Conservation (phyloP, 2,113 vertebrate genomes). For the Salvelinus alpinus region DNA sequence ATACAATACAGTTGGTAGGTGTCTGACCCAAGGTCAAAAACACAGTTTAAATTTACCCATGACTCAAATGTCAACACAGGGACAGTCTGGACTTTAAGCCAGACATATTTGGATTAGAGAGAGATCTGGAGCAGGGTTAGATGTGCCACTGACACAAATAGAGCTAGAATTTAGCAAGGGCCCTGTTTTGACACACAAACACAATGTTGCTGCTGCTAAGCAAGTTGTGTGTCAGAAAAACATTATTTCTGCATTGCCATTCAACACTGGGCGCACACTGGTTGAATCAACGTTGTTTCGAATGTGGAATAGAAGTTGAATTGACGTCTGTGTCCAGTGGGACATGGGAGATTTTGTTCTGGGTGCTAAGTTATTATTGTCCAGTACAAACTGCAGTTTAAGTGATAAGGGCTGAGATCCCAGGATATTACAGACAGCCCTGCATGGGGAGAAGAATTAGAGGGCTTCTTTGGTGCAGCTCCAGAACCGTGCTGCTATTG, state of each 20-base stretch:
- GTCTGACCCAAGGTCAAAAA: conserved; percentile 23
- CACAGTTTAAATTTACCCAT: conserved; percentile 39
- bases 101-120: conserved; percentile 34
- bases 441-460: conserved; percentile 16
- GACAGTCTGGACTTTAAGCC: conserved; percentile 26
- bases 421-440: not conserved
- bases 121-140: conserved; percentile 22
- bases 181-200: conserved; percentile 26
- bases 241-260: not conserved
- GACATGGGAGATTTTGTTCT: no score
- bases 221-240: conserved; percentile 37
- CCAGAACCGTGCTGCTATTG: conserved; percentile 34
- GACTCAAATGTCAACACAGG: conserved; percentile 38
- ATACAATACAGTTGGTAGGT: not conserved
- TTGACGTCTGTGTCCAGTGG: no score
- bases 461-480: conserved; percentile 18
- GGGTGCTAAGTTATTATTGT: not conserved
- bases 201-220: conserved; percentile 46
- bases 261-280: not conserved
- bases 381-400: not conserved
- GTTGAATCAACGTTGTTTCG: no score
- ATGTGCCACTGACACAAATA: conserved; percentile 49
- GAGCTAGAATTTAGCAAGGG: conserved; percentile 45
- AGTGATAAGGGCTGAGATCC: not conserved
- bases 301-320: no score